Evolutionary conservation across 2,888 invertebrate species (phyloP).

Genomic region (Auanema sp.): DNA sequence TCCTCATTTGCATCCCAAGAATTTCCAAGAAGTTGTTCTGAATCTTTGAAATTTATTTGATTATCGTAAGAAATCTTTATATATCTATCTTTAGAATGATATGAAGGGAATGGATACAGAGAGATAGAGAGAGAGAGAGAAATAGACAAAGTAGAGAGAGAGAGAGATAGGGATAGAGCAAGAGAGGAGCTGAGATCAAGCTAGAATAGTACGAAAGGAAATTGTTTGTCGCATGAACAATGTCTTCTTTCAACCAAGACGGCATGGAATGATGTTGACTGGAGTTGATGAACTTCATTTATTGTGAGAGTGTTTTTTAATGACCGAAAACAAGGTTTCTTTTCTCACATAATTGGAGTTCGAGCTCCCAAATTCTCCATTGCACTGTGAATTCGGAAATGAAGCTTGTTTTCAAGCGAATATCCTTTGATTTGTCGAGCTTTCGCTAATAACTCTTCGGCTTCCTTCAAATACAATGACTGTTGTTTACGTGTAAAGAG

Average conservation of each 20-base stretch:
- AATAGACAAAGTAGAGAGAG: too few species aligned
- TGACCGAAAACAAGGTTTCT: conserved; percentile 15
- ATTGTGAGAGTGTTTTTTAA: conserved; percentile 2
- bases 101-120: too few species aligned
- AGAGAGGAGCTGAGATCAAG: too few species aligned
- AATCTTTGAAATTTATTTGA: conserved; percentile 17
- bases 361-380: conserved; percentile 43
- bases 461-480: conserved; percentile 67
- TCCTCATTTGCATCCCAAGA: conserved; percentile 33
- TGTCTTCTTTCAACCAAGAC: too few species aligned
- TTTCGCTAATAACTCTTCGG: conserved; percentile 77
- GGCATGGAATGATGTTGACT: too few species aligned
- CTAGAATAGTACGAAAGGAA: too few species aligned
- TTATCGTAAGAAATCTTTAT: too few species aligned
- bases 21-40: conserved; percentile 41
- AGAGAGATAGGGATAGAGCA: too few species aligned
- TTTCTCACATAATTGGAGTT: conserved; percentile 27
- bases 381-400: conserved; percentile 58
- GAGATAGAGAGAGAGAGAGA: too few species aligned
- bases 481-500: neutral
- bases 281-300: too few species aligned
- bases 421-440: conserved; percentile 69
- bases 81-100: too few species aligned
- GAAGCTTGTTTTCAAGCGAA: conserved; percentile 60
- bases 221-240: too few species aligned